Base-by-base conservation (phyloP, 1,140 invertebrate genomes). In the Solenopsis fugax region DNA sequence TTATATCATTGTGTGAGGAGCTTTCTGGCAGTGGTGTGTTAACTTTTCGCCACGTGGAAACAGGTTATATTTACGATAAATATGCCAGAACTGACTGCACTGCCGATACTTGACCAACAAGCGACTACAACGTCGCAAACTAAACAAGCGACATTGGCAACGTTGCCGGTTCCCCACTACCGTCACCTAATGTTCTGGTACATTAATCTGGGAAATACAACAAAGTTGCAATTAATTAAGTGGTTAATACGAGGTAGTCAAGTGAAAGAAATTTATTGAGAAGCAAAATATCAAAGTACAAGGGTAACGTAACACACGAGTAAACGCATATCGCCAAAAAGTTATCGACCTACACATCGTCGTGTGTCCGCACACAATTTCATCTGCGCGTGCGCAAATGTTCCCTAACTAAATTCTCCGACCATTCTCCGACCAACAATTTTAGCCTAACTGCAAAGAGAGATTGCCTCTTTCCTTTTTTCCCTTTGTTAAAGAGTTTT, bases 111-210 rank as follows among this genome's bases (percentile, higher is more conserved):
- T 67, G 71, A 86, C 50, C 77, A 85, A 60, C 82, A 64, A 85
- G 16, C 69, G 84, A 82, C 78, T 88, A 84, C 90, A 91, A 91
- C 89, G 54, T 65, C 84, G 90, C 90, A 90, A 84, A 48, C 84
- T 87, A 84, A 91, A 87, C 84, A 91, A 88, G 84, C 58, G 87
- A 88, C 62, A 34, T 45, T 21, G 60, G 87, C 90, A 72, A 84
- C 58, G 90, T 91, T 91, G 90, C 89, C 89, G 60, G 50, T 72
- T 88, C 72, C 65, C 58, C 48, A n/a, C 73, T n/a, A 72, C 77
- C n/a, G 10, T 34, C 78, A 54, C 18, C 37, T 54, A 58, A 41
- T 58, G 4, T 72, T 69, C 41, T 50, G 4, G 16, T 37, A n/a
- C 16, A 41, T 24, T 29, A 24, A 50, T 21, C 16, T 16, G 18